Conservation (phyloP, 2,113 vertebrate species). For the Pseudorectes ferrugineus region DNA sequence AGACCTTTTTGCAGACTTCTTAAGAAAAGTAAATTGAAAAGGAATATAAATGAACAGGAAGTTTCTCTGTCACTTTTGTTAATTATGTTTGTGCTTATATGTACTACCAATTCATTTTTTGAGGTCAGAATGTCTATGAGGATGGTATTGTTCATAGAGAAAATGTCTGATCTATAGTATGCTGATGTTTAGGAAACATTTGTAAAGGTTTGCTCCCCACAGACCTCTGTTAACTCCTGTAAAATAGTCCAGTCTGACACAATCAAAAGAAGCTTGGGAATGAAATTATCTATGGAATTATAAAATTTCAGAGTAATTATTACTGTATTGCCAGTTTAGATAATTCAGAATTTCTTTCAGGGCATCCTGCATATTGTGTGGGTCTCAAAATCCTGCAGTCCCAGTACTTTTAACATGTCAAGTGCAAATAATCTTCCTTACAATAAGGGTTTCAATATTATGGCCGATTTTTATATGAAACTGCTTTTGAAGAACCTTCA, state of each 20-base stretch:
- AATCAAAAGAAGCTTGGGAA: neutral
- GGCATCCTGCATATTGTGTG: neutral
- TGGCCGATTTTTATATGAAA: neutral
- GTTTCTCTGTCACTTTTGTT: slow-evolving; percentile 27
- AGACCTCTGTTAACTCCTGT: slow-evolving; percentile 13
- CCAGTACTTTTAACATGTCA: neutral
- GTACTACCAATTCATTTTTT: neutral
- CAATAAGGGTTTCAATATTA: neutral
- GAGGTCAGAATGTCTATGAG: neutral
- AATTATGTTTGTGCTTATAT: slow-evolving; percentile 17
- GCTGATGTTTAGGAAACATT: neutral
- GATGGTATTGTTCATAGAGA: neutral
- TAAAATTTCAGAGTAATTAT: neutral
- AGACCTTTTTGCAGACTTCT: neutral
- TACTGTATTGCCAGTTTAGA: neutral
- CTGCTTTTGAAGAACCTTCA: neutral
- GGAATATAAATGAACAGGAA: neutral
- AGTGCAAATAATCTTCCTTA: neutral
- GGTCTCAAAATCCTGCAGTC: neutral
- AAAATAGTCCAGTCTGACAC: neutral
- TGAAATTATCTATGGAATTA: neutral
- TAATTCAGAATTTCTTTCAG: neutral
- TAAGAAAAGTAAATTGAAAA: neutral
- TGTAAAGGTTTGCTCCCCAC: neutral
- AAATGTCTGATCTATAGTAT: neutral